phyloP scores from a whole-genome alignment of 2,113 vertebrate species.

The Synchiropus splendidus region DNA sequence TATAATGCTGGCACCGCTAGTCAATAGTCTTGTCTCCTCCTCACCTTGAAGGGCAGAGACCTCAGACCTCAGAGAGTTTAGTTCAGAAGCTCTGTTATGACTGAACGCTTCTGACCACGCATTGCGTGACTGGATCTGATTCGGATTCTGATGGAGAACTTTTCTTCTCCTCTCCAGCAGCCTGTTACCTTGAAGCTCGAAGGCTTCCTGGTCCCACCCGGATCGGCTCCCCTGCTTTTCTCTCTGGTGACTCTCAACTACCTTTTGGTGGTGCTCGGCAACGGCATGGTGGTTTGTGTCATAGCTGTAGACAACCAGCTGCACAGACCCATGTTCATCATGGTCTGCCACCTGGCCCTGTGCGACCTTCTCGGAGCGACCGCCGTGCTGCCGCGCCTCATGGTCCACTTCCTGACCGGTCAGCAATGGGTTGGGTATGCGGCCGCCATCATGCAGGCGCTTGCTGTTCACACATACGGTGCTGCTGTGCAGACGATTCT shows the following conservation, averaged over 20 bases:
- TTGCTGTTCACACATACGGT: constrained; percentile 34
- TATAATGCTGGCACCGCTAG: too few species aligned
- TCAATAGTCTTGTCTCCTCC: too few species aligned
- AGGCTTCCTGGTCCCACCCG: constrained; percentile 34
- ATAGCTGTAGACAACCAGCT: constrained; percentile 32
- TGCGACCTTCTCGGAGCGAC: constrained; percentile 44
- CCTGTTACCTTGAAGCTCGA: constrained; percentile 44
- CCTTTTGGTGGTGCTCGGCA: constrained; percentile 28
- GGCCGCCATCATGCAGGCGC: constrained; percentile 34
- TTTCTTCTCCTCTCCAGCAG: constrained; percentile 23
- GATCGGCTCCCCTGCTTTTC: constrained; percentile 27
- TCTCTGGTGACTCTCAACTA: constrained; percentile 31
- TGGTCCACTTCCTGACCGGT: constrained; percentile 37
- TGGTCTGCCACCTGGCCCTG: constrained; percentile 36
- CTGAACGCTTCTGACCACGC: too few species aligned
- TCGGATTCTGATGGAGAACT: constrained; percentile 3
- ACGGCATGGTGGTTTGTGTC: constrained; percentile 23
- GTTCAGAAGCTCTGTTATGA: too few species aligned
- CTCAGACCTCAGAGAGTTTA: too few species aligned
- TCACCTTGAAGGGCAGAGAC: too few species aligned
- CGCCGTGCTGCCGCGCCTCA: constrained; percentile 30
- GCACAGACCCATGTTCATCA: constrained; percentile 49
- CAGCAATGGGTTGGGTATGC: constrained; percentile 30
- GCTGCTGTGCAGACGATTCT: constrained; percentile 30
- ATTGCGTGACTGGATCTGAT: too few species aligned